Evolutionary conservation across 1,140 invertebrate species (phyloP).

Genomic region (Apis florea): DNA sequence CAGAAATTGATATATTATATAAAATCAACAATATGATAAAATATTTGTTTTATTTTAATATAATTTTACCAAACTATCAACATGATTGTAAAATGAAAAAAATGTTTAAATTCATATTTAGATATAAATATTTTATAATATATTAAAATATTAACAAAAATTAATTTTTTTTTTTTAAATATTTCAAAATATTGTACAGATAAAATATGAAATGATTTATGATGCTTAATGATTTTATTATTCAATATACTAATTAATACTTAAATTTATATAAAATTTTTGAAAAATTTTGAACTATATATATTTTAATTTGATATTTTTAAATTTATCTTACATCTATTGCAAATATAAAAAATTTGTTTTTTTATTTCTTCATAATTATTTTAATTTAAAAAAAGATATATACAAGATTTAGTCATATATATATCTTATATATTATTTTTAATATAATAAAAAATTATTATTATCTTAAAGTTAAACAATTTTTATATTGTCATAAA

Average conservation of each 20-base stretch:
- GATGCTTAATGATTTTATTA: not conserved
- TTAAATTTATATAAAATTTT: not conserved
- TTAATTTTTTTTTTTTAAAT: not conserved
- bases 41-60: not conserved
- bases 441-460: not conserved
- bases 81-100: not conserved
- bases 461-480: not conserved
- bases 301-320: too few relatives aligned
- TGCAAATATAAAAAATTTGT: conserved; percentile 6
- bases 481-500: not conserved
- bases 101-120: not conserved
- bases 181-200: not conserved
- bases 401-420: not conserved
- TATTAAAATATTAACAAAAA: not conserved
- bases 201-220: not conserved
- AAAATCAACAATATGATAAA: not conserved
- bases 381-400: not conserved
- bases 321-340: not conserved
- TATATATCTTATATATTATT: not conserved
- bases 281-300: not conserved
- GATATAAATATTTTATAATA: not conserved
- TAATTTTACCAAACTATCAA: not conserved
- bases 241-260: not conserved
- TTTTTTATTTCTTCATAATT: not conserved
- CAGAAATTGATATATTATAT: not conserved